Base-by-base conservation (phyloP, 2,797 vertebrate species). In the Myiotriccus ornatus region DNA sequence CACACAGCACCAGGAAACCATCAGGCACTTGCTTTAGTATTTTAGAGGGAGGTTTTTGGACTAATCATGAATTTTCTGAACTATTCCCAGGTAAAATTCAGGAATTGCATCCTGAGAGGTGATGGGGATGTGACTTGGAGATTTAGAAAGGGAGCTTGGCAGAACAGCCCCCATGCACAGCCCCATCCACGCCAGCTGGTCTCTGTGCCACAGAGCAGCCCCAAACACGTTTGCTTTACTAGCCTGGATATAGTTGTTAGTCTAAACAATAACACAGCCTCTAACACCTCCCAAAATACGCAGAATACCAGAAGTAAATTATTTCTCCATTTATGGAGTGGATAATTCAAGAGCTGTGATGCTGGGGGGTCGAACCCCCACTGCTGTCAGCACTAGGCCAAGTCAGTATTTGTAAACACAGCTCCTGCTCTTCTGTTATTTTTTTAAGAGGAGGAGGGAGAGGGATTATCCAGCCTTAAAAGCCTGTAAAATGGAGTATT, bases 121-220 rank as follows among this genome's bases (percentile, higher is more conserved):
- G 1, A 32, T 14, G 16, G 28, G 28, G 25, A 37, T 59, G 8
- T 70, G 60, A 24, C 55, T 41, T 59, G 39, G 35, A 78, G 46
- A 59, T 30, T 7, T 23, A 82, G 59, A 76, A 70, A 64, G 1
- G 24, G 44, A 80, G 25, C 14, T 81, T 21, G 44, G 67, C 21
- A 81, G 30, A n/a, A 41, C 0, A 23, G 20, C 3, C 20, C 67
- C 30, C 2, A 0, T 3, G 49, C 30, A 27, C 3, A 4, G 50
- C 24, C 67, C 53, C 8, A 1, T 52, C 27, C 47, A 14, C 0
- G 0, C 67, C 89, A 90, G 86, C 39, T 92, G 74, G 69, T 39
- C 39, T 49, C 59, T 8, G 20, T 0, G 3, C 57, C 0, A 0
- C 21, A 67, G 5, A 41, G 34, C 0, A 0, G 60, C 59, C 30